Evolutionary conservation across 2,113 vertebrate genomes (phyloP).

Genomic region (Dasyprocta punctata): DNA sequence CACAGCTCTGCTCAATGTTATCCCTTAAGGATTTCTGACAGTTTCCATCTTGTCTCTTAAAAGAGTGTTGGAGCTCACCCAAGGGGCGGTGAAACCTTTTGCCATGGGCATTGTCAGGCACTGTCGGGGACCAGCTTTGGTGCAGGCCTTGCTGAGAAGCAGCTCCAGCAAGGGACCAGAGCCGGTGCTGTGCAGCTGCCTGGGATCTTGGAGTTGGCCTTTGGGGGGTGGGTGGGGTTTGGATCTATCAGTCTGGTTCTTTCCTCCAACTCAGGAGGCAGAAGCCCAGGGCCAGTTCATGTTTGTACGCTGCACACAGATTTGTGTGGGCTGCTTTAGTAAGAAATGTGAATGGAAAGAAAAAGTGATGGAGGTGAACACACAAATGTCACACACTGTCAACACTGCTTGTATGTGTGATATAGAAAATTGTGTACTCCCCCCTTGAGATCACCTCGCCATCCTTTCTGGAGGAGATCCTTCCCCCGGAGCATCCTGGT

Average conservation of each 20-base stretch:
- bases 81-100: neutral
- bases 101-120: neutral
- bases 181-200: slow-evolving; percentile 60
- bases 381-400: too few species aligned
- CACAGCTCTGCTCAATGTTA: neutral
- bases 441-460: neutral
- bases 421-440: neutral
- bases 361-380: neutral
- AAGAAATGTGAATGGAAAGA: slow-evolving; percentile 77
- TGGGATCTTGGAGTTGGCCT: slow-evolving; percentile 61
- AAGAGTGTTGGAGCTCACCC: neutral
- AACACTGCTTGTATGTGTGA: neutral
- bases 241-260: slow-evolving; percentile 39
- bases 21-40: neutral
- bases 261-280: slow-evolving; percentile 61
- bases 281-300: slow-evolving; percentile 65
- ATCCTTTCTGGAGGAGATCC: neutral
- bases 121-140: slow-evolving; percentile 68
- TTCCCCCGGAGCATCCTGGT: neutral
- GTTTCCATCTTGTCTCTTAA: neutral
- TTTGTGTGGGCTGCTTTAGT: slow-evolving; percentile 82
- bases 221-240: slow-evolving; percentile 37
- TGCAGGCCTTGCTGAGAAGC: slow-evolving; percentile 58
- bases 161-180: slow-evolving; percentile 71
- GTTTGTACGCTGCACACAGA: slow-evolving; percentile 80